Conservation (phyloP, 2,113 vertebrate species). For the Archocentrus centrarchus region DNA sequence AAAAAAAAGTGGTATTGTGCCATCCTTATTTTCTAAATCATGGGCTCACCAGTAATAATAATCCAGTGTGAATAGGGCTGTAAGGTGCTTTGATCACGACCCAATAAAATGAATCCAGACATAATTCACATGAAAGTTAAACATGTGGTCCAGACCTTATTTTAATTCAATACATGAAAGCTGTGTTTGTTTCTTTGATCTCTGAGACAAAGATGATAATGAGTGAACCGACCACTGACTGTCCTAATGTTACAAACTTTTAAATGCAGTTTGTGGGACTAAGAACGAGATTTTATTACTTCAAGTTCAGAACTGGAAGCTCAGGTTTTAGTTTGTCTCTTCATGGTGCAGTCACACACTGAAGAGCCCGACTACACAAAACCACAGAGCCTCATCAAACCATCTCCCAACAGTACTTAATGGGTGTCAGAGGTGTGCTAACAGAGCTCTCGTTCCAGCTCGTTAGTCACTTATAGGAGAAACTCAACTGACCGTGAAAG, state of each 20-base stretch:
- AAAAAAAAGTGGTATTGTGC: too few relatives aligned
- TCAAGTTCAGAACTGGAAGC: too few relatives aligned
- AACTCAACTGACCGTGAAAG: neutral
- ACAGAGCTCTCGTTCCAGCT: slow-evolving; percentile 4
- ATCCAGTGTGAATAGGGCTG: too few relatives aligned
- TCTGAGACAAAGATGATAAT: neutral
- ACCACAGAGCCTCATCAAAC: neutral
- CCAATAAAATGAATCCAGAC: too few relatives aligned
- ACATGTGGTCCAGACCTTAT: too few relatives aligned
- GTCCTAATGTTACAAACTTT: neutral
- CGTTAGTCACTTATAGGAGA: neutral
- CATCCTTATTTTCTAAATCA: too few relatives aligned
- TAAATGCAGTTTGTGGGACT: neutral
- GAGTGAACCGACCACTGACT: neutral
- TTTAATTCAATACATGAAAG: too few relatives aligned
- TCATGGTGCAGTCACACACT: neutral
- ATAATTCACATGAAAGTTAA: too few relatives aligned
- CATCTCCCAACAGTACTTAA: neutral
- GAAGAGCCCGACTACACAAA: neutral
- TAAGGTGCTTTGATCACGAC: too few relatives aligned
- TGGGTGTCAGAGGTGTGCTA: neutral
- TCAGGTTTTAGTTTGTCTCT: neutral
- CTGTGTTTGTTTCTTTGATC: neutral
- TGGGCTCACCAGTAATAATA: too few relatives aligned
- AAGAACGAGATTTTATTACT: too few relatives aligned